These are phyloP conservation scores for Amia ocellicauda DNA, from an alignment of 2,113 vertebrate genomes.

Conservation along the genomic window DNA sequence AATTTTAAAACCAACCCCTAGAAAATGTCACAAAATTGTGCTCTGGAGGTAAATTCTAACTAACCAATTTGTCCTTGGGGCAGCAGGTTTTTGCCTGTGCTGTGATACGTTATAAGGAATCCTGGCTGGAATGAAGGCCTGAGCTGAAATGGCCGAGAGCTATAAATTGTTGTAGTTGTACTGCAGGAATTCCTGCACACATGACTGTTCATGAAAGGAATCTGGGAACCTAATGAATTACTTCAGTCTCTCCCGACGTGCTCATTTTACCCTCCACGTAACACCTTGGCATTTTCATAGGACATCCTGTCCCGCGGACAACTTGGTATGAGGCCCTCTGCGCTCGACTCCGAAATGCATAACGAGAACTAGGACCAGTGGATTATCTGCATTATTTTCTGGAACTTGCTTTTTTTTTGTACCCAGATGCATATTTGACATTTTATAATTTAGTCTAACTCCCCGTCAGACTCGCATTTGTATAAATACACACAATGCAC, in stretches of 20 bases:
- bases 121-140: slow-evolving; percentile 1
- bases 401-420: too few relatives aligned
- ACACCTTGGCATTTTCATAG: slow-evolving; percentile 16
- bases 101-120: not conserved
- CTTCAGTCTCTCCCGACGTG: slow-evolving; percentile 4
- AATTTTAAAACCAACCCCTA: too few relatives aligned
- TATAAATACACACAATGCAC: too few relatives aligned
- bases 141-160: slow-evolving; percentile 34
- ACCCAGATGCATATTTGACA: too few relatives aligned
- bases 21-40: not conserved
- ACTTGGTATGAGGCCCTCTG: not conserved
- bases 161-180: slow-evolving; percentile 47
- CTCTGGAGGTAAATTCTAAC: not conserved
- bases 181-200: slow-evolving; percentile 41
- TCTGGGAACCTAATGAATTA: slow-evolving; percentile 22
- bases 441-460: too few relatives aligned
- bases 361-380: too few relatives aligned
- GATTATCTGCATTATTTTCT: too few relatives aligned
- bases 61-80: not conserved
- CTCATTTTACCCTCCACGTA: slow-evolving; percentile 16
- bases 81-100: too few relatives aligned
- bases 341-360: too few relatives aligned
- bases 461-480: too few relatives aligned
- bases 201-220: slow-evolving; percentile 29
- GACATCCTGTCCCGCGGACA: not conserved